Conservation (phyloP, 2,888 invertebrate species). For the Ichneumoninae sp. region DNA sequence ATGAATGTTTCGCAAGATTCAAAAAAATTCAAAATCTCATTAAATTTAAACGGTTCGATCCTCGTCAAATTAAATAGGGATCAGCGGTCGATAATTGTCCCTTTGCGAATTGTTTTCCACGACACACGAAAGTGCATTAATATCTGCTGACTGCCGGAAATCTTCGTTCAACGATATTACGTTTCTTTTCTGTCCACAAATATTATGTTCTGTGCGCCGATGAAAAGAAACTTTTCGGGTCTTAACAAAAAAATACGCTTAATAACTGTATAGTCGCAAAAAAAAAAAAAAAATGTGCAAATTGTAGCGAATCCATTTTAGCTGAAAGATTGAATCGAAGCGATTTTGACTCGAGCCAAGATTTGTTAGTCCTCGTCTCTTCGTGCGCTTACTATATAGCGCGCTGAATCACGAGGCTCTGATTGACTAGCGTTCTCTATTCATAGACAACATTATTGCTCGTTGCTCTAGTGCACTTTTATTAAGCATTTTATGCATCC, state of each 20-base stretch:
- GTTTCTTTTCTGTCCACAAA: constrained; percentile 65
- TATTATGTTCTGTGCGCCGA: neutral
- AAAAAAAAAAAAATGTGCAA: no score
- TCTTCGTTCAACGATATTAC: constrained; percentile 77
- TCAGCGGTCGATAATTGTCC: no score
- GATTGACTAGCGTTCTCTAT: neutral
- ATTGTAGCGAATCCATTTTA: no score
- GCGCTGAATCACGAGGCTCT: neutral
- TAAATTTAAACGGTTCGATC: no score
- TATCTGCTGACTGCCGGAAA: constrained; percentile 81
- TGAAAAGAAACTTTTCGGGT: constrained; percentile 13
- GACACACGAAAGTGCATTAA: constrained; percentile 75
- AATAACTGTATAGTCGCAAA: no score
- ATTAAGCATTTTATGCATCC: constrained; percentile 11
- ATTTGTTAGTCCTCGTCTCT: neutral
- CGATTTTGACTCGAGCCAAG: neutral
- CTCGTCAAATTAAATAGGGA: no score
- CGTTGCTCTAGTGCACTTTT: neutral
- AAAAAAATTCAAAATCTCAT: no score
- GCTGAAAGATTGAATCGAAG: no score
- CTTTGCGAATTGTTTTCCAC: constrained; percentile 46
- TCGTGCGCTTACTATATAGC: neutral
- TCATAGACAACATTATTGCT: neutral
- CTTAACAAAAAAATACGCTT: neutral
- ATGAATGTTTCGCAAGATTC: no score